These are phyloP conservation scores for Galerucella calmariensis DNA, from an alignment of 2,888 invertebrate genomes.

Conservation along the genomic window DNA sequence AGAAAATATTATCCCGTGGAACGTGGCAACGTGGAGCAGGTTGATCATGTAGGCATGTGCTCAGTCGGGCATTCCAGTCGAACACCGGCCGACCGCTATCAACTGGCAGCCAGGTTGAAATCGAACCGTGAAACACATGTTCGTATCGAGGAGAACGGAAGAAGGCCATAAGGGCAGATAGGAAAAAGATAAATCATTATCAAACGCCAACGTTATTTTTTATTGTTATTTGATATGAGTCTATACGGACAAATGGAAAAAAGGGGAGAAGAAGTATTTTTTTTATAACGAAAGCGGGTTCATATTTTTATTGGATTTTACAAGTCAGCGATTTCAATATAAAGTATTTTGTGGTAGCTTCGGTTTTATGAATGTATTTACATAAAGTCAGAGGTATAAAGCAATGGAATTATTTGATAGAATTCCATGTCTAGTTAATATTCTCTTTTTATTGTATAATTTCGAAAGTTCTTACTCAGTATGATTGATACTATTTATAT, in stretches of 20 bases:
- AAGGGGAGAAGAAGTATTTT: background rate
- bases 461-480: too few relatives aligned
- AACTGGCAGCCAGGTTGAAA: slow-evolving; percentile 47
- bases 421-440: too few relatives aligned
- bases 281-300: background rate
- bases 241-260: background rate
- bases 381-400: too few relatives aligned
- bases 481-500: too few relatives aligned
- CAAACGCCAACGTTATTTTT: slow-evolving; percentile 27
- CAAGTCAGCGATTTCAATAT: background rate
- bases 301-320: background rate
- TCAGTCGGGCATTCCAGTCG: slow-evolving; percentile 41
- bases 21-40: slow-evolving; percentile 39
- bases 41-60: slow-evolving; percentile 39
- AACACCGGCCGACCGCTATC: slow-evolving; percentile 26
- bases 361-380: background rate
- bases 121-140: slow-evolving; percentile 46
- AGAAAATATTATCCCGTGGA: slow-evolving; percentile 1
- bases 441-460: too few relatives aligned
- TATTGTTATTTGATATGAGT: slow-evolving; percentile 11
- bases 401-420: too few relatives aligned
- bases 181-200: slow-evolving; percentile 45
- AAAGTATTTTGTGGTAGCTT: background rate
- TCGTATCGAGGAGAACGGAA: slow-evolving; percentile 36
- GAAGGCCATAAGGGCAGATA: slow-evolving; percentile 43